Conservation (phyloP, 2,888 invertebrate species). For the Rhagium mordax region DNA sequence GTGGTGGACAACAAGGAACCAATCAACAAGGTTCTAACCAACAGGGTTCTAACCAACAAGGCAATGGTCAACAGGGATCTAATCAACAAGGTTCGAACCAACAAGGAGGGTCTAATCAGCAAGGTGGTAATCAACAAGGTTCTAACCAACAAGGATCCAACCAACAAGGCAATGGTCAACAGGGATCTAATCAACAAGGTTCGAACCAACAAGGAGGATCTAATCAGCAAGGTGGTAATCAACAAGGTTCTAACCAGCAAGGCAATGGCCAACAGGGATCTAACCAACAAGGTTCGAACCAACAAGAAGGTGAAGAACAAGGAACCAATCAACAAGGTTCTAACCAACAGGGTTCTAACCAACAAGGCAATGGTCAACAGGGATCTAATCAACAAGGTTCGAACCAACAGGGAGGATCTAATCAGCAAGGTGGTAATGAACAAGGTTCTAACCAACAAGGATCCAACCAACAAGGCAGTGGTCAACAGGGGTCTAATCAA, state of each 20-base stretch:
- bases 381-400: slow-evolving; percentile 53
- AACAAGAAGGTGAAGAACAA: slow-evolving; percentile 42
- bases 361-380: slow-evolving; percentile 32
- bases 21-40: slow-evolving; percentile 31
- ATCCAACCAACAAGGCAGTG: slow-evolving; percentile 65
- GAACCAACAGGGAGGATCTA: slow-evolving; percentile 34
- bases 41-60: slow-evolving; percentile 23
- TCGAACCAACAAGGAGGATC: slow-evolving; percentile 29
- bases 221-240: slow-evolving; percentile 20
- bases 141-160: slow-evolving; percentile 35
- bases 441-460: slow-evolving; percentile 58
- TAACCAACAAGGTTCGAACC: slow-evolving; percentile 36
- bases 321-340: slow-evolving; percentile 36
- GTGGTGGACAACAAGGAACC: slow-evolving; percentile 31
- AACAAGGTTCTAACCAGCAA: slow-evolving; percentile 31
- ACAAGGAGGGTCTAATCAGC: too few relatives aligned
- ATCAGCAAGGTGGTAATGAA: slow-evolving; percentile 35
- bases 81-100: slow-evolving; percentile 23
- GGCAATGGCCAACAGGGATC: background rate
- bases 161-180: slow-evolving; percentile 43
- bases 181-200: slow-evolving; percentile 62
- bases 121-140: slow-evolving; percentile 31
- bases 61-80: background rate
- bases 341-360: slow-evolving; percentile 32
- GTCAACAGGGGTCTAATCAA: slow-evolving; percentile 38